Evolutionary conservation across 2,888 invertebrate species (phyloP), one percentile per base, ranked within the genome.

Genomic region (Axea sp.): DNA sequence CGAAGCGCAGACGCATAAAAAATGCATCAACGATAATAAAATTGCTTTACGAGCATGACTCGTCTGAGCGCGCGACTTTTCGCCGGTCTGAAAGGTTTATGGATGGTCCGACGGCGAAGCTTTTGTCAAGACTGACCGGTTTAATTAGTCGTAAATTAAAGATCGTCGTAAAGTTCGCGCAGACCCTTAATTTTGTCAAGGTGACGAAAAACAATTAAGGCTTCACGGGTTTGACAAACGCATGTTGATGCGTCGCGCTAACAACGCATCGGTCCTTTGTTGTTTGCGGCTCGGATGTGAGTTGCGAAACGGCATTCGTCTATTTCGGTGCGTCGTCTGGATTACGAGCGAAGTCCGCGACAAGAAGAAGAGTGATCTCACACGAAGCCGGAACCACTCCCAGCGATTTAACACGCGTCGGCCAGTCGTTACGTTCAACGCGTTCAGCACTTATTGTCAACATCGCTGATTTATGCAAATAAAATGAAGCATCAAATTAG

Each of bases 121-220:
- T 37, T 55, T 19, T 39, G 60, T 47, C 37, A 51, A 24, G 55
- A 60, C 31, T 43, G 64, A 28, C 35, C 39, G 57, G 24, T 55
- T 74, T 72, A 68, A 74, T 74, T 74, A 76, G 37, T 30, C 53
- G 37, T 47, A 49, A 43, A 57, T 59, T 59, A 30, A 19, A 24
- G 55, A 45, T 47, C 17, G 9, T 35, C 33, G 45, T 45, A 37
- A 49, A 33, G 37, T 37, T 19, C 8, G 31, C 14, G 35, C 60
- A 12, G 22, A 12, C 26, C 39, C 37, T 37, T 31, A 57, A 57
- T 49, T 69, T 47, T 15, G 45, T 14, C 12, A 49, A 69, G 53
- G 60, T 69, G 69, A 69, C 53, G 53, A 69, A 69, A 60, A 60
- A 60, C 53, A 53, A 69, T 69, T 60, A 69, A 60, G 15, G 60